Evolutionary conservation across 2,888 invertebrate species (phyloP).

Genomic region (Aphrophora alni): DNA sequence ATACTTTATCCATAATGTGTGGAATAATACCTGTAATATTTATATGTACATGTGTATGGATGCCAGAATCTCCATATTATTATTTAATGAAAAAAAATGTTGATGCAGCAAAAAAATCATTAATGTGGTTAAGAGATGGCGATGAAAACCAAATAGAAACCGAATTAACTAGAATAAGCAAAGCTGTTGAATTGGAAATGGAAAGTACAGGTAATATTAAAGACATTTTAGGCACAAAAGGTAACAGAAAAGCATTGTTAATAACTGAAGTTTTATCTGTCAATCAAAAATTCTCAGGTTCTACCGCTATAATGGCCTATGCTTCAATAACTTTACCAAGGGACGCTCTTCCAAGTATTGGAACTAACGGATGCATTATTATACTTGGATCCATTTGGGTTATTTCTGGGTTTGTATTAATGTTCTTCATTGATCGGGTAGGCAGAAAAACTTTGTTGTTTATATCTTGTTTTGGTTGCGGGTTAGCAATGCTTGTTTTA

Average conservation of each 20-base stretch:
- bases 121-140: constrained; percentile 44
- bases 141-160: constrained; percentile 30
- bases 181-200: constrained; percentile 55
- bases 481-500: constrained; percentile 38
- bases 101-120: constrained; percentile 57
- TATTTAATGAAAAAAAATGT: constrained; percentile 62
- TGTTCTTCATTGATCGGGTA: constrained; percentile 64
- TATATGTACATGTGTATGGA: constrained; percentile 61
- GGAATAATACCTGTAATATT: constrained; percentile 60
- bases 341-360: constrained; percentile 58
- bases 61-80: constrained; percentile 69
- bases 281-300: constrained; percentile 68
- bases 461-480: constrained; percentile 57
- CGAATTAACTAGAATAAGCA: constrained; percentile 52
- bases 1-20: constrained; percentile 57
- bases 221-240: constrained; percentile 63
- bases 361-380: constrained; percentile 64
- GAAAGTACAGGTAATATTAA: constrained; percentile 61
- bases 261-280: constrained; percentile 64
- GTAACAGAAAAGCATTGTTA: constrained; percentile 67
- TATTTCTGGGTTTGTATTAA: constrained; percentile 63
- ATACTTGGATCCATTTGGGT: constrained; percentile 66
- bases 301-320: constrained; percentile 67
- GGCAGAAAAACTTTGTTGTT: constrained; percentile 70
- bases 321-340: constrained; percentile 67